A percentile compares a stretch with the other conserved stretches of the same genome.
These are phyloP conservation scores for Aythya baeri DNA, from an alignment of 2,113 vertebrate species.

Conservation along the genomic window DNA sequence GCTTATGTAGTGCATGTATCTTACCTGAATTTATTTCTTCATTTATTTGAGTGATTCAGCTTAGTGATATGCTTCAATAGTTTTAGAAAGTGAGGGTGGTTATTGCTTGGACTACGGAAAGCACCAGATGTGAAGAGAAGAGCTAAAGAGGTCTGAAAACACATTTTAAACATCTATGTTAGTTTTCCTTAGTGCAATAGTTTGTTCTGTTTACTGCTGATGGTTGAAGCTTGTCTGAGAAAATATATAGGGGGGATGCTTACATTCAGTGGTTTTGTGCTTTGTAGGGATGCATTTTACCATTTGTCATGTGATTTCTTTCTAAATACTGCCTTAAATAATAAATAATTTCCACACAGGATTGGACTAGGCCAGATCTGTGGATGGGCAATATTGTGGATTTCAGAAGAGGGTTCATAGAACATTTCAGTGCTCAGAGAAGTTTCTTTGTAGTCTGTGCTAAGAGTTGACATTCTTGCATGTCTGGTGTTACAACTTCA, in stretches of 20 bases:
- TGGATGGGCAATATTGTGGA: background rate
- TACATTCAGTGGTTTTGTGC: background rate
- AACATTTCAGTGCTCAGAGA: background rate
- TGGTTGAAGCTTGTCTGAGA: background rate
- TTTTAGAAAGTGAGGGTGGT: background rate
- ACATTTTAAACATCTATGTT: accelerated
- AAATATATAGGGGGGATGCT: background rate
- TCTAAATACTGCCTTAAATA: background rate
- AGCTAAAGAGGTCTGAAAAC: background rate
- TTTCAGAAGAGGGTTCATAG: background rate
- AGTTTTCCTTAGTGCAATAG: background rate
- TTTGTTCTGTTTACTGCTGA: background rate
- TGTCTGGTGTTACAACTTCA: background rate
- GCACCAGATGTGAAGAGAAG: background rate
- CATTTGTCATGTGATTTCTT: background rate
- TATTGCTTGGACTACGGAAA: background rate
- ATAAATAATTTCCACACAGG: background rate
- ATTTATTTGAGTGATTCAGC: background rate
- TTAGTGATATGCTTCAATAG: background rate
- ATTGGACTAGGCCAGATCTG: background rate
- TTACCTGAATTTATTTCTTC: background rate
- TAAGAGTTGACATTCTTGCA: background rate
- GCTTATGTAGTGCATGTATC: background rate
- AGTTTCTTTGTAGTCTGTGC: background rate
- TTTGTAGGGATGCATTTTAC: background rate